These are phyloP conservation scores for Pangasius sanitwongsei DNA, from an alignment of 2,797 vertebrate species.

Conservation along the genomic window DNA sequence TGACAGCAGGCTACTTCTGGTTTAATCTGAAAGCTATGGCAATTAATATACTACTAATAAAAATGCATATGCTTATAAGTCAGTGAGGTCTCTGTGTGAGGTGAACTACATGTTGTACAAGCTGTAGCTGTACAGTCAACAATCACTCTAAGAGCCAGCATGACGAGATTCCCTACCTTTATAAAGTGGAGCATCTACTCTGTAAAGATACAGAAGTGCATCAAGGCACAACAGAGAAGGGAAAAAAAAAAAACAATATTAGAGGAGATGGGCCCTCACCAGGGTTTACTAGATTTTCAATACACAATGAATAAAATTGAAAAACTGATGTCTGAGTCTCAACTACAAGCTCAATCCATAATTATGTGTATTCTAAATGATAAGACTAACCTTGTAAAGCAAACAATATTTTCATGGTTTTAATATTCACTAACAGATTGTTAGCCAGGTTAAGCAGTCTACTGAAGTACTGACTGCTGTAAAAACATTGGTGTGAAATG, in stretches of 20 bases:
- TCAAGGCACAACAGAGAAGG: slow-evolving; percentile 77
- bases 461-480: slow-evolving; percentile 16
- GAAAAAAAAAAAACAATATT: slow-evolving; percentile 22
- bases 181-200: slow-evolving; percentile 57
- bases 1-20: slow-evolving; percentile 5
- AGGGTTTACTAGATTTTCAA: not conserved
- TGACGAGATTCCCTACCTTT: slow-evolving; percentile 9
- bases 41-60: slow-evolving; percentile 1
- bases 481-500: slow-evolving; percentile 27
- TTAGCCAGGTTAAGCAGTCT: slow-evolving; percentile 13
- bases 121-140: slow-evolving; percentile 7
- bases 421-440: slow-evolving; percentile 34
- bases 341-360: not conserved
- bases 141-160: slow-evolving; percentile 30
- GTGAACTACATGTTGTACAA: not conserved
- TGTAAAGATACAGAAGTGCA: slow-evolving; percentile 67
- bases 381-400: slow-evolving; percentile 27
- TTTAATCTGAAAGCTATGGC: slow-evolving; percentile 35
- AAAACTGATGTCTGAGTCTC: not conserved
- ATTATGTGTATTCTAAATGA: slow-evolving; percentile 9
- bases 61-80: not conserved
- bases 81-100: slow-evolving; percentile 5
- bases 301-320: slow-evolving; percentile 3
- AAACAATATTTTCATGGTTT: slow-evolving; percentile 35
- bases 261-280: slow-evolving; percentile 68